Percentiles rank a stretch among this genome's conserved stretches.
phyloP scores from a whole-genome alignment of 1,140 invertebrate genomes.

The Oppia nitens region DNA sequence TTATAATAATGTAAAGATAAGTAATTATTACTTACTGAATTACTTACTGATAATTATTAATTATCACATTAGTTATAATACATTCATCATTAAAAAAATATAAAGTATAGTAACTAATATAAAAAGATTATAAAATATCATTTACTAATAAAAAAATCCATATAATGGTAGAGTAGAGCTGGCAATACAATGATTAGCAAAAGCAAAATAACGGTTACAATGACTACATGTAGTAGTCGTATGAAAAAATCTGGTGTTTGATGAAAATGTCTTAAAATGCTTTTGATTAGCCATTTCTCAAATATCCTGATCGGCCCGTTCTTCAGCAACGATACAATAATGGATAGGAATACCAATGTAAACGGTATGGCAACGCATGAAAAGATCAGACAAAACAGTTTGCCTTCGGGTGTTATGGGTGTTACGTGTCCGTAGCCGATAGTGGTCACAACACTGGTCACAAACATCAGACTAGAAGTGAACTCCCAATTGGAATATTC shows the following conservation, averaged over 20 bases:
- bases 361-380: constrained; percentile 57
- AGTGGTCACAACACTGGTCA: constrained; percentile 14
- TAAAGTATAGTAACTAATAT: no score
- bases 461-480: constrained; percentile 14
- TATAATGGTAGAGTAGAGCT: constrained; percentile 47
- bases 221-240: constrained; percentile 48
- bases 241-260: no score
- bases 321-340: constrained; percentile 37
- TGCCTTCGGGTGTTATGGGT: constrained; percentile 63
- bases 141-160: no score
- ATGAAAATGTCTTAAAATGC: constrained; percentile 25
- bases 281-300: constrained; percentile 53
- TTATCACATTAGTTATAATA: no score
- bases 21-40: no score
- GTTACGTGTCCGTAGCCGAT: constrained; percentile 83
- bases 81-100: no score
- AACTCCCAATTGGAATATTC: constrained; percentile 14
- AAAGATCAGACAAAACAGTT: constrained; percentile 77
- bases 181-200: constrained; percentile 52
- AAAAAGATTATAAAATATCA: no score
- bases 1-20: no score
- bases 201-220: constrained; percentile 38
- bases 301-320: constrained; percentile 10
- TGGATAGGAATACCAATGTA: constrained; percentile 51
- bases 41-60: no score